These are phyloP conservation scores for Meganola albula DNA, from an alignment of 2,888 invertebrate species.

Conservation along the genomic window DNA sequence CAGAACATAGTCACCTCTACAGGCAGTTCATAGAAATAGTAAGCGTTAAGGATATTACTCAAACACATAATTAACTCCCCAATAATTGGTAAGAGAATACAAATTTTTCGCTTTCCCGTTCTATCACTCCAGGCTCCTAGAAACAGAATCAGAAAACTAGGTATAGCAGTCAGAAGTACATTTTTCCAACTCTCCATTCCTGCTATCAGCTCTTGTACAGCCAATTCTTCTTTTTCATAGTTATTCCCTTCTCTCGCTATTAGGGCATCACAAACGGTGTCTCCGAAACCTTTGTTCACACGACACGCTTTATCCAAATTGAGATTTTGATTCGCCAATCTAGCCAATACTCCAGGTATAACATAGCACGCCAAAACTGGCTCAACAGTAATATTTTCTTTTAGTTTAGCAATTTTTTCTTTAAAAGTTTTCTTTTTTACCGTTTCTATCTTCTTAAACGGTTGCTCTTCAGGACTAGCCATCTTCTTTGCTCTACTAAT, in stretches of 20 bases:
- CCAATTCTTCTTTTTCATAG: constrained; percentile 79
- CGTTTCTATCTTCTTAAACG: constrained; percentile 36
- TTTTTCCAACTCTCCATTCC: constrained; percentile 76
- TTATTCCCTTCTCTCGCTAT: constrained; percentile 82
- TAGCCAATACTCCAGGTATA: constrained; percentile 79
- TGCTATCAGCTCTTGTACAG: constrained; percentile 75
- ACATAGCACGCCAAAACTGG: constrained; percentile 81
- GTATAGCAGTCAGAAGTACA: constrained; percentile 71
- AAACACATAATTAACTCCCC: constrained; percentile 71
- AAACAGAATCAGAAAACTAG: constrained; percentile 74
- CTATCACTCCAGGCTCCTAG: constrained; percentile 80
- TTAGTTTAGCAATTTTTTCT: constrained; percentile 65
- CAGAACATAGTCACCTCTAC: constrained; percentile 71
- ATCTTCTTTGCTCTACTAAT: constrained; percentile 35
- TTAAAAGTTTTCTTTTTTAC: constrained; percentile 43
- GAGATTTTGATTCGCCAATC: constrained; percentile 88
- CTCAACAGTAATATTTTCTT: constrained; percentile 80
- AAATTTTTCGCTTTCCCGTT: constrained; percentile 75
- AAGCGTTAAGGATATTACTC: constrained; percentile 71
- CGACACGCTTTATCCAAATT: constrained; percentile 91
- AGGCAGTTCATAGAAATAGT: constrained; percentile 73
- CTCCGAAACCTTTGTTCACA: constrained; percentile 84
- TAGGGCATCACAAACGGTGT: constrained; percentile 84
- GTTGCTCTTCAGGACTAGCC: constrained; percentile 47
- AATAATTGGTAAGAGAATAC: constrained; percentile 73